Conservation (phyloP, 2,888 invertebrate species). For the Andrena minutula region DNA sequence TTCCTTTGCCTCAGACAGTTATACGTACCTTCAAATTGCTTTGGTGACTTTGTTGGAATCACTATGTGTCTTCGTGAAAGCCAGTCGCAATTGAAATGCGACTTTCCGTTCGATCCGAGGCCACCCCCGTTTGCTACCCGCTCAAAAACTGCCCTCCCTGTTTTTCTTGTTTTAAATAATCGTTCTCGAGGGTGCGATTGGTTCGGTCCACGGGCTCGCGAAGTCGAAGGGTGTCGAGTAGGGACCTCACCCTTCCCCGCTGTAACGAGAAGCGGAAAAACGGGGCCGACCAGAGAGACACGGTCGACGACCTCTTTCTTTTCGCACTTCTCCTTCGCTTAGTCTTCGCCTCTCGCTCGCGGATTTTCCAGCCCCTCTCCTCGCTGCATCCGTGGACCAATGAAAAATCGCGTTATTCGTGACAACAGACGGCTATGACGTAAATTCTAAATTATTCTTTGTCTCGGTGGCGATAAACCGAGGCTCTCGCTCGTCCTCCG, state of each 20-base stretch:
- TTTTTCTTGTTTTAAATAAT: constrained; percentile 56
- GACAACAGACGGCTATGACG: constrained; percentile 24
- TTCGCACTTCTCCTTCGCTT: constrained; percentile 39
- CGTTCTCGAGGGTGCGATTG: constrained; percentile 53
- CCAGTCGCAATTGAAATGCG: neutral
- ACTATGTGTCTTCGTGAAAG: neutral
- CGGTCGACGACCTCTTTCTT: constrained; percentile 58
- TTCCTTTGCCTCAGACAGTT: too few relatives aligned
- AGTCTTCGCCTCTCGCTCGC: constrained; percentile 3
- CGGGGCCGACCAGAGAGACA: constrained; percentile 50
- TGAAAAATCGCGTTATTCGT: constrained; percentile 48
- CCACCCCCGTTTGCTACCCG: neutral
- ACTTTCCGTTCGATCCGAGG: neutral
- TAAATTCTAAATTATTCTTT: constrained; percentile 49
- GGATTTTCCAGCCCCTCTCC: neutral
- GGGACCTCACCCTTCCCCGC: constrained; percentile 30
- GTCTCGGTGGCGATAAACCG: neutral
- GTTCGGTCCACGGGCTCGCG: constrained; percentile 38
- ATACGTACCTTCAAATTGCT: neutral
- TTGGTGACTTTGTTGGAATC: neutral
- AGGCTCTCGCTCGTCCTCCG: neutral
- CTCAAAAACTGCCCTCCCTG: constrained; percentile 8
- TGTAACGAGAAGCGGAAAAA: constrained; percentile 59
- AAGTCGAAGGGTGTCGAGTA: constrained; percentile 48
- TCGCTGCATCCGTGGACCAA: constrained; percentile 21